These are phyloP conservation scores for Tholera decimalis DNA, from an alignment of 2,888 invertebrate species.

Conservation along the genomic window DNA sequence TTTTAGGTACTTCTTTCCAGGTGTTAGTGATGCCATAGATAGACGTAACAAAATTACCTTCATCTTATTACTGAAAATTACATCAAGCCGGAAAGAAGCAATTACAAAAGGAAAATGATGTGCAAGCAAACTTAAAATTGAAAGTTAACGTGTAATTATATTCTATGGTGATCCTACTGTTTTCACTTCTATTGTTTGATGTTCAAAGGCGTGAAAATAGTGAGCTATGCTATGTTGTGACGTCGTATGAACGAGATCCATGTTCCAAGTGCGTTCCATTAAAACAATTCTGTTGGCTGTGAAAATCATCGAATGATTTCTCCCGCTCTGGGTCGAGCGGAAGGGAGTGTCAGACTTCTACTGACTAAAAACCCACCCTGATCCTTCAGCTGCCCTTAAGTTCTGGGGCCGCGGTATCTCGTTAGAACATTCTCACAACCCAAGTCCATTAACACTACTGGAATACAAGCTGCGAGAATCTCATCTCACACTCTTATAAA, in stretches of 20 bases:
- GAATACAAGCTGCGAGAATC: too few species aligned
- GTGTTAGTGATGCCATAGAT: too few species aligned
- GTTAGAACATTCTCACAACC: too few species aligned
- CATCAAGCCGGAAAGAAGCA: slow-evolving; percentile 46
- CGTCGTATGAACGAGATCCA: slow-evolving; percentile 37
- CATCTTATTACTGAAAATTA: slow-evolving; percentile 39
- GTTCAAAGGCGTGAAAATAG: slow-evolving; percentile 83
- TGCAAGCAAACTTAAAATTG: slow-evolving; percentile 74
- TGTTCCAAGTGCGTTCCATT: slow-evolving; percentile 15
- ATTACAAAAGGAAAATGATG: slow-evolving; percentile 57
- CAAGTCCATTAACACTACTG: too few species aligned
- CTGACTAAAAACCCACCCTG: too few species aligned
- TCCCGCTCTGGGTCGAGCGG: too few species aligned
- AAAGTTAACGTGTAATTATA: slow-evolving; percentile 80
- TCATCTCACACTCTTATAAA: too few species aligned
- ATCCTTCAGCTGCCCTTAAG: too few species aligned
- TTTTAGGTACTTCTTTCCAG: too few species aligned
- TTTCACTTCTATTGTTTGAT: slow-evolving; percentile 88
- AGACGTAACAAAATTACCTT: not conserved
- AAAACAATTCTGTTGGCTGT: slow-evolving; percentile 4
- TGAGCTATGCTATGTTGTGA: slow-evolving; percentile 61
- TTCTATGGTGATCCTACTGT: slow-evolving; percentile 78
- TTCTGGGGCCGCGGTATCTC: too few species aligned
- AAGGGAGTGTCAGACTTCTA: too few species aligned
- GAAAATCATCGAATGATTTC: too few species aligned